A percentile compares a stretch with the other conserved stretches of the same genome.
Conservation (phyloP, 2,797 vertebrate genomes). For the Erethizon dorsatum region DNA sequence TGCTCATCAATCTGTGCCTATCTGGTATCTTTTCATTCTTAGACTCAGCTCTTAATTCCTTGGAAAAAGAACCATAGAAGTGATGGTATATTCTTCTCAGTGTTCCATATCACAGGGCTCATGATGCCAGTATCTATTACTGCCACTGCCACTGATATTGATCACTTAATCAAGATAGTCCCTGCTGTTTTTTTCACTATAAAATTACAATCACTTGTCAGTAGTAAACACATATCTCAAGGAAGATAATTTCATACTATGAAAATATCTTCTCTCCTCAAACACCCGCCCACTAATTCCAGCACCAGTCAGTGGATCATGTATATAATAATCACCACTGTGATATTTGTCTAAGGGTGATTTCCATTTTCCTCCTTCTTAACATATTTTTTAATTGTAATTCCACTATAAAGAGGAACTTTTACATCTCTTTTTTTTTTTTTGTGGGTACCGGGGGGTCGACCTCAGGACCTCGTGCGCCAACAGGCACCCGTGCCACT, state of each 20-base stretch:
- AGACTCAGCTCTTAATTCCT: background rate
- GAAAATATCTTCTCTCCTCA: background rate
- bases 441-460: too few species aligned
- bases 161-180: background rate
- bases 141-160: background rate
- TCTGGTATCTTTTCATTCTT: constrained; percentile 36
- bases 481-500: too few species aligned
- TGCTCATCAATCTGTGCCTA: background rate
- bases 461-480: too few species aligned
- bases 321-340: background rate
- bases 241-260: background rate
- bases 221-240: background rate
- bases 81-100: background rate
- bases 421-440: background rate
- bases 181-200: constrained; percentile 5
- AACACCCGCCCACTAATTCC: background rate
- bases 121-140: background rate
- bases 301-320: background rate
- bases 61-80: constrained; percentile 50
- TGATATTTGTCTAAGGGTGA: background rate
- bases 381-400: constrained; percentile 32
- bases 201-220: constrained; percentile 34
- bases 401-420: background rate
- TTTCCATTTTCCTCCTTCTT: background rate
- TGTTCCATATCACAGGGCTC: background rate